Evolutionary conservation across 2,113 vertebrate species (phyloP).

Genomic region (Corythoichthys intestinalis): DNA sequence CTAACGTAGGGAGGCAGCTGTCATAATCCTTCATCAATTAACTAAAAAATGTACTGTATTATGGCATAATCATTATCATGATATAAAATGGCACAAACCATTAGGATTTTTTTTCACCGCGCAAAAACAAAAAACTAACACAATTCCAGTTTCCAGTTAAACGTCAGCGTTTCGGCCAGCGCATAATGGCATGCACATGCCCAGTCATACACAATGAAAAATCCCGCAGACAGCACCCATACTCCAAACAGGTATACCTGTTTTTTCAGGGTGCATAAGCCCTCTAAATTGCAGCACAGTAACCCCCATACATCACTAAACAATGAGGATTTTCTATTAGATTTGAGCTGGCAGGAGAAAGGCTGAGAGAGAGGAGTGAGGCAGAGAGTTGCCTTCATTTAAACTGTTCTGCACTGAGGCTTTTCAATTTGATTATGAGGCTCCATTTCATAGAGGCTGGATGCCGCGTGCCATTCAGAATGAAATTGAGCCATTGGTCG

Average conservation of each 20-base stretch:
- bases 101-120: too few species aligned
- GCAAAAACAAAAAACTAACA: too few species aligned
- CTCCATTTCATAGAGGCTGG: conserved; percentile 58
- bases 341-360: conserved; percentile 32
- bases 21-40: too few species aligned
- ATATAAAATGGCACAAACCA: too few species aligned
- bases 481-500: conserved; percentile 48
- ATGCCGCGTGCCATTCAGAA: conserved; percentile 48
- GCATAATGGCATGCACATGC: background rate
- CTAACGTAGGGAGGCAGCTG: too few species aligned
- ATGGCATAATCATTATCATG: too few species aligned
- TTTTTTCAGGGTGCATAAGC: conserved; percentile 36
- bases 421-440: conserved; percentile 69
- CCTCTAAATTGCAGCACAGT: conserved; percentile 27
- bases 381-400: conserved; percentile 55
- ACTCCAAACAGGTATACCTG: conserved; percentile 13
- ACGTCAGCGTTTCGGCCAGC: too few species aligned
- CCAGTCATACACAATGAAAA: background rate
- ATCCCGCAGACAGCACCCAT: conserved; percentile 20
- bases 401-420: conserved; percentile 68
- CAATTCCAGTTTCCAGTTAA: too few species aligned
- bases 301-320: conserved; percentile 15
- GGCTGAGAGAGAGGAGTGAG: conserved; percentile 19
- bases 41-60: too few species aligned
- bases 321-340: conserved; percentile 51